Evolutionary conservation across 1,140 invertebrate genomes (phyloP).

Genomic region (Megathymus violae): DNA sequence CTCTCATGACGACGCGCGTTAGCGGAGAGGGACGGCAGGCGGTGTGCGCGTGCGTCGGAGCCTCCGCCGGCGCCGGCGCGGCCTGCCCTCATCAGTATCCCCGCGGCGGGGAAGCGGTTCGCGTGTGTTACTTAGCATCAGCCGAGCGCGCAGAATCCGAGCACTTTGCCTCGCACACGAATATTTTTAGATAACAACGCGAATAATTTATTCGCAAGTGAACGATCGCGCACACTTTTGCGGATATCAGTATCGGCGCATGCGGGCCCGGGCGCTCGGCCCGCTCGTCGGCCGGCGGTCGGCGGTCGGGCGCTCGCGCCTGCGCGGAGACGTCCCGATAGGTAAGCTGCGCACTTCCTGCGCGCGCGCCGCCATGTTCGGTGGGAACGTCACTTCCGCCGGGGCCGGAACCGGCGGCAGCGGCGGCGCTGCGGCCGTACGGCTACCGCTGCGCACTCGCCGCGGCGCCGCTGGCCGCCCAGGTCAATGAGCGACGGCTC

Average conservation of each 20-base stretch:
- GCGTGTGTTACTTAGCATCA: conserved; percentile 69
- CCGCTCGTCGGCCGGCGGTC: conserved; percentile 32
- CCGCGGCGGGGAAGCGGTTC: conserved; percentile 77
- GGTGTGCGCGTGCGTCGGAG: conserved; percentile 71
- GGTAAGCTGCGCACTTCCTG: conserved; percentile 83
- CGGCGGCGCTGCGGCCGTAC: conserved; percentile 54
- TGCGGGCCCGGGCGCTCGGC: conserved; percentile 58
- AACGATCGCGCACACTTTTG: conserved; percentile 76
- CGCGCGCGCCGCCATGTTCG: conserved; percentile 79
- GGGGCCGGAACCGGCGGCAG: conserved; percentile 64
- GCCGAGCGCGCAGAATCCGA: conserved; percentile 57
- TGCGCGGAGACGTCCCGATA: conserved; percentile 73
- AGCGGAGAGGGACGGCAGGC: conserved; percentile 61
- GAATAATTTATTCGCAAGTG: conserved; percentile 79
- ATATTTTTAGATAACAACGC: conserved; percentile 83
- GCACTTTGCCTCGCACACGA: conserved; percentile 69
- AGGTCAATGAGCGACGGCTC: too few relatives aligned
- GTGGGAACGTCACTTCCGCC: conserved; percentile 77
- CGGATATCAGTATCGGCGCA: conserved; percentile 65
- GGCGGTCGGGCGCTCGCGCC: conserved; percentile 49
- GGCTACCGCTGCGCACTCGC: too few relatives aligned
- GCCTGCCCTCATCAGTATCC: conserved; percentile 81
- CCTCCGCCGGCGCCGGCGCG: conserved; percentile 76
- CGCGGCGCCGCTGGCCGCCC: too few relatives aligned
- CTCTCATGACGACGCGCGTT: conserved; percentile 38